Percentiles rank a stretch among this genome's conserved stretches.
Evolutionary conservation across 2,113 vertebrate genomes (phyloP).

Genomic region (Probosciger aterrimus): DNA sequence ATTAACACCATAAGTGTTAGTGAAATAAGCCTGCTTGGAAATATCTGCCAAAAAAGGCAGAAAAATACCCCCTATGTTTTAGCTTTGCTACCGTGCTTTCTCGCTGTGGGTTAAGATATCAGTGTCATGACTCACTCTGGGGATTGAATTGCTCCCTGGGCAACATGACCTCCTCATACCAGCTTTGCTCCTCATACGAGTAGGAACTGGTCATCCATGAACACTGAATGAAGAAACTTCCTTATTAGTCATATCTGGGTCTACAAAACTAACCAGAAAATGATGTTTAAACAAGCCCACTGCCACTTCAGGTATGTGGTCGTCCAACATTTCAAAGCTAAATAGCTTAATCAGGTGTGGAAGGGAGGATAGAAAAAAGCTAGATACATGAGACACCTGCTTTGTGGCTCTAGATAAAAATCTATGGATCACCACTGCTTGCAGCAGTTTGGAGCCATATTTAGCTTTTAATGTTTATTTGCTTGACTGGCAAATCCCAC

Average conservation of each 20-base stretch:
- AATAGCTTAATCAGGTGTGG: conserved; percentile 24
- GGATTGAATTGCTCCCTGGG: conserved; percentile 32
- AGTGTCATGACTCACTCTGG: conserved; percentile 32
- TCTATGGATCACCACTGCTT: background rate
- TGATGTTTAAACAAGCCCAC: conserved; percentile 35
- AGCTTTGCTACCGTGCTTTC: background rate
- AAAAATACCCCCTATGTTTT: background rate
- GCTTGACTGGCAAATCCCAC: background rate
- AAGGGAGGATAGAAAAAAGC: background rate
- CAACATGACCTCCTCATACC: conserved; percentile 24
- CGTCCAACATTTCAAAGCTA: background rate
- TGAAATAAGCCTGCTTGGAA: background rate
- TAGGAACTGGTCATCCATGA: conserved; percentile 52
- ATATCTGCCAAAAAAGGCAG: background rate
- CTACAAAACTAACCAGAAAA: conserved; percentile 42
- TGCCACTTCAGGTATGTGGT: background rate
- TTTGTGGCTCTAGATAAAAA: background rate
- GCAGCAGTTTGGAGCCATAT: background rate
- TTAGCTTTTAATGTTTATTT: background rate
- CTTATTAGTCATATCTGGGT: conserved; percentile 63
- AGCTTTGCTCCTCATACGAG: conserved; percentile 52
- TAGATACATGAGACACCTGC: background rate
- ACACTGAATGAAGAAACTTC: conserved; percentile 47
- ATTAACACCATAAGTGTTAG: background rate
- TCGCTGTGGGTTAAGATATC: conserved; percentile 7